Evolutionary conservation across 2,113 vertebrate species (phyloP), one percentile per base, ranked within the genome.

Genomic region (Plecotus auritus): DNA sequence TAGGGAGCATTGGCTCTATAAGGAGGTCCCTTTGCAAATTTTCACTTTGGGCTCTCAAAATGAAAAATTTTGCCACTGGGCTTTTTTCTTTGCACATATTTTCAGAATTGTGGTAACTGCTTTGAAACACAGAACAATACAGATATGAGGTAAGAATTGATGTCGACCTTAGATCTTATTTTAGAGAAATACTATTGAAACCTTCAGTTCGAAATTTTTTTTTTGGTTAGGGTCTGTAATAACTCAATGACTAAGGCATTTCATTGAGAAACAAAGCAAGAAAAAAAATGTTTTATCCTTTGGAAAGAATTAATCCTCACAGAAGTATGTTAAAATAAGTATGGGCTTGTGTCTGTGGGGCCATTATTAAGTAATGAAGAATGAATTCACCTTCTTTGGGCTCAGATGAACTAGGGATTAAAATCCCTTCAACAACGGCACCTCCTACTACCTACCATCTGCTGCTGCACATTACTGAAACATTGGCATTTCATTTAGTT

Each of bases 161-260:
- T 69, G 51, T 74, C 1, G 2, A 26, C 45, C 20, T 54, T 47
- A 45, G 51, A 82, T 89, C 17, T 93, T 70, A 78, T 80, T 91
- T 96, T 92, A 61, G 59, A 80, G 82, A 61, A 92, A 81, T 56
- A 54, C 40, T 85, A 20, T 35, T 70, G 40, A 82, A 77, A 67
- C 26, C 47, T 83, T 92, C 54, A 83, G 51, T 78, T 92, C 64
- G 72, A 93, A 56, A 28, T 87, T 78, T 88, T 88, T 2, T 51
- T 64, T 90, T 88, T 73, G 30, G 30, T 56, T 90, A 87, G 35
- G 42, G 7, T 35, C 73, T 91, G 67, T 94, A 95, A 95, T 67
- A 88, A 76, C 69, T 90, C 92, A 91, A 23, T 80, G 49, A 88
- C 49, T 94, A 95, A 97, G 77, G 45, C 64, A 40, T 88, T 92